Conservation (phyloP, 2,888 invertebrate species). For the Heliconius sara region DNA sequence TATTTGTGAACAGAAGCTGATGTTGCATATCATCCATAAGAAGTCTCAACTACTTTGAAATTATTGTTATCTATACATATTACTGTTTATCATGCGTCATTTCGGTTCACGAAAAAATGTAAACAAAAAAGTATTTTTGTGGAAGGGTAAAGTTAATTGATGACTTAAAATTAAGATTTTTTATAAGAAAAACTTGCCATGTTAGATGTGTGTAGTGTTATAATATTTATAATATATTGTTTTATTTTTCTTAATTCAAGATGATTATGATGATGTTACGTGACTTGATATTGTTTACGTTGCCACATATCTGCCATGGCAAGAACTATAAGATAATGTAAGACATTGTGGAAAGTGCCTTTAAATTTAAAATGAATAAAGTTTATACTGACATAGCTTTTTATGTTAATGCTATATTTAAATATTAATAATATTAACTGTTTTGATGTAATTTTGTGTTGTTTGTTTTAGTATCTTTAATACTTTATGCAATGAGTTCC, state of each 20-base stretch:
- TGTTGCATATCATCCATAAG: constrained; percentile 61
- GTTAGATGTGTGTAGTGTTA: constrained; percentile 54
- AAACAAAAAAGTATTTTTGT: constrained; percentile 57
- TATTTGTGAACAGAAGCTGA: constrained; percentile 60
- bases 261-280: constrained; percentile 43
- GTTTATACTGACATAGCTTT: constrained; percentile 83
- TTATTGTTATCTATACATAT: constrained; percentile 41
- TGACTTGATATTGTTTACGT: constrained; percentile 47
- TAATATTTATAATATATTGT: constrained; percentile 46
- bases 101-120: constrained; percentile 44
- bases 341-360: constrained; percentile 83
- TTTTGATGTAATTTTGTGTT: constrained; percentile 75
- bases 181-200: constrained; percentile 59
- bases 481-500: constrained; percentile 6
- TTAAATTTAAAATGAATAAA: constrained; percentile 82
- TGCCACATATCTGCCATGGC: constrained; percentile 65
- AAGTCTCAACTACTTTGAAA: constrained; percentile 53
- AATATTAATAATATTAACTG: constrained; percentile 83
- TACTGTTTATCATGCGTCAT: constrained; percentile 40
- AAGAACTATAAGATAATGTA: constrained; percentile 68
- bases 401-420: constrained; percentile 84
- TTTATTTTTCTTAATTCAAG: constrained; percentile 46
- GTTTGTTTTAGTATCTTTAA: constrained; percentile 54
- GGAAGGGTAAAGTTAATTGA: constrained; percentile 76
- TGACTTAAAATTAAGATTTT: constrained; percentile 58